Conservation (phyloP, 1,140 invertebrate species). For the Caenorhabditis inopinata region DNA sequence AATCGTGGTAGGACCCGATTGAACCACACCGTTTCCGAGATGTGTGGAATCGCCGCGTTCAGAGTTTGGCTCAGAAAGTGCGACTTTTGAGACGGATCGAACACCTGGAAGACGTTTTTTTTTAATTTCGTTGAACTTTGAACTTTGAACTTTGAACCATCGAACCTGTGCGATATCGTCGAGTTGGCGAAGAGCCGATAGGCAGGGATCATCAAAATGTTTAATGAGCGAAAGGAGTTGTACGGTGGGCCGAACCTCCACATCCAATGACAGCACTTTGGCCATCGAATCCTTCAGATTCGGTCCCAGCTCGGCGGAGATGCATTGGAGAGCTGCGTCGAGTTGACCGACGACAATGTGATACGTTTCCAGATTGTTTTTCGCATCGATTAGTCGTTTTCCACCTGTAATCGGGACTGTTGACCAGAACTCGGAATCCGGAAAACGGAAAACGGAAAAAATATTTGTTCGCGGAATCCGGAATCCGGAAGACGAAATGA, state of each 20-base stretch:
- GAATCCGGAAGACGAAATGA: no score
- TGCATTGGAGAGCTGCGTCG: conserved; percentile 56
- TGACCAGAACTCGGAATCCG: no score
- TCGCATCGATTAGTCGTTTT: conserved; percentile 67
- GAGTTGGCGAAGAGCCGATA: conserved; percentile 60
- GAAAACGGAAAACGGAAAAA: no score
- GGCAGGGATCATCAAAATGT: conserved; percentile 62
- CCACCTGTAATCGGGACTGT: conserved; percentile 65
- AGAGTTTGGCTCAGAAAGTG: conserved; percentile 59
- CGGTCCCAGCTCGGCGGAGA: conserved; percentile 55
- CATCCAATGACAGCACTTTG: conserved; percentile 59
- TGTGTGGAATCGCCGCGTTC: conserved; percentile 51
- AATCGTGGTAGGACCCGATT: conserved; percentile 58
- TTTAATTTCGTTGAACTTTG: not conserved
- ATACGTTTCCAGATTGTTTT: conserved; percentile 67
- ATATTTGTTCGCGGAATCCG: no score
- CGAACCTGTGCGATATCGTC: conserved; percentile 60
- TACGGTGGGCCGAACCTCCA: conserved; percentile 56
- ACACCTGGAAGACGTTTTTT: conserved; percentile 38
- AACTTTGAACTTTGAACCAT: not conserved
- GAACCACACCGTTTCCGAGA: conserved; percentile 62
- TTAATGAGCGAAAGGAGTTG: conserved; percentile 63
- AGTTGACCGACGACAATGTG: conserved; percentile 67
- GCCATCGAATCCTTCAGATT: conserved; percentile 56
- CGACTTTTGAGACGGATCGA: conserved; percentile 61